Percentiles rank a stretch among this genome's conserved stretches.
Evolutionary conservation across 2,888 invertebrate genomes (phyloP).

Genomic region (Cephus spinipes): DNA sequence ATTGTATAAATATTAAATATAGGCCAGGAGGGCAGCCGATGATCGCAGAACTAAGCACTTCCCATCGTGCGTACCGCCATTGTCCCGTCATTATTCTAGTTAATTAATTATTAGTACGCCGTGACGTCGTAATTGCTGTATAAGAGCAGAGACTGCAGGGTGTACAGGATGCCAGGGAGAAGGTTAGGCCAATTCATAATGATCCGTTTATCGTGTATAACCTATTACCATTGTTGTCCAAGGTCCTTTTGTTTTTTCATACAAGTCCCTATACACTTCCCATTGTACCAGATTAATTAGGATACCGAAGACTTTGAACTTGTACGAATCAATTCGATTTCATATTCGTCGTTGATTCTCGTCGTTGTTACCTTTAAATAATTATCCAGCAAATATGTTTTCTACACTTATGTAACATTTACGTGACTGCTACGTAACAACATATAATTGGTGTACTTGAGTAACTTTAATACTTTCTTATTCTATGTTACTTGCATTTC

Average conservation of each 20-base stretch:
- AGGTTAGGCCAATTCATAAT: slow-evolving; percentile 55
- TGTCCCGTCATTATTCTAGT: slow-evolving; percentile 62
- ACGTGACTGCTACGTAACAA: neutral
- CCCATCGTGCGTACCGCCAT: slow-evolving; percentile 54
- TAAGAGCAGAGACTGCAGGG: slow-evolving; percentile 57
- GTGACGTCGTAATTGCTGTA: slow-evolving; percentile 58
- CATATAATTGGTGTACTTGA: neutral
- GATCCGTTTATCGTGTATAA: slow-evolving; percentile 44
- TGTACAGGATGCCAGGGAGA: slow-evolving; percentile 62
- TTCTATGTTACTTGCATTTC: neutral
- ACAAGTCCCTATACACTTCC: neutral
- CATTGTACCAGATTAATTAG: neutral
- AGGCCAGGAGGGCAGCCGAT: slow-evolving; percentile 60
- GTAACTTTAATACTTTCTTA: neutral
- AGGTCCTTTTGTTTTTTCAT: slow-evolving; percentile 46
- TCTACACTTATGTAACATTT: neutral
- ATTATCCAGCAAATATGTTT: neutral
- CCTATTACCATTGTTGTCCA: slow-evolving; percentile 55
- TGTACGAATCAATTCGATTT: neutral
- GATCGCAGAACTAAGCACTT: slow-evolving; percentile 58
- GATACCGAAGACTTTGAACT: neutral
- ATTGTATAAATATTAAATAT: slow-evolving; percentile 55
- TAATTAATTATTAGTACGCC: slow-evolving; percentile 63
- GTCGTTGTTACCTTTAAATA: neutral
- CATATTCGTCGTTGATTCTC: neutral